Conservation (phyloP, 1,140 invertebrate genomes). For the Scaptomyza hsui region DNA sequence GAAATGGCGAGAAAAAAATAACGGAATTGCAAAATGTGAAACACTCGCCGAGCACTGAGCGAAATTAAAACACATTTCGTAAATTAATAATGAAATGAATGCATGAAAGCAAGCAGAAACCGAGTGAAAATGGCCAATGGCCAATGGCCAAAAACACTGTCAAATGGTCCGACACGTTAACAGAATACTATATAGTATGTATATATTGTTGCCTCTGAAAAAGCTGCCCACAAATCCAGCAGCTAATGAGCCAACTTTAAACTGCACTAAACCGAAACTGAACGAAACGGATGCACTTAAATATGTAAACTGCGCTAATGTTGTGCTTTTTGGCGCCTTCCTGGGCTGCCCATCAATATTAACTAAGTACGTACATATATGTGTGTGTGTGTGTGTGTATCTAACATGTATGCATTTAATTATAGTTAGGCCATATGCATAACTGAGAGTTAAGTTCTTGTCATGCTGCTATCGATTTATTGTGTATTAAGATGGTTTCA, state of each 20-base stretch:
- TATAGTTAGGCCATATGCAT: no score
- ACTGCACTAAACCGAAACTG: background rate
- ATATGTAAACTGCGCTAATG: background rate
- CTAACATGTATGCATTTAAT: no score
- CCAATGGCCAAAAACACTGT: background rate
- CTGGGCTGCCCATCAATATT: no score
- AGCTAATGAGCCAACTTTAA: background rate
- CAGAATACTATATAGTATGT: no score
- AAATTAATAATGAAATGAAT: slow-evolving; percentile 65
- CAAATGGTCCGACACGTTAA: background rate
- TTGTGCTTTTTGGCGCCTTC: no score
- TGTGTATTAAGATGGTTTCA: no score
- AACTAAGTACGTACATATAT: background rate
- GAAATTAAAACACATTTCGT: slow-evolving; percentile 46
- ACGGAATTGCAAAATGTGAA: slow-evolving; percentile 11
- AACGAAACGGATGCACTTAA: background rate
- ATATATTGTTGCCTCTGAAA: no score
- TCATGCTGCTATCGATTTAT: no score
- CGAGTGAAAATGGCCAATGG: background rate
- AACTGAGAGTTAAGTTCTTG: no score
- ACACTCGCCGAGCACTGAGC: slow-evolving; percentile 13
- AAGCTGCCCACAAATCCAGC: background rate
- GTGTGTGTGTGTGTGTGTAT: background rate
- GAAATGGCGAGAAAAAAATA: slow-evolving; percentile 21
- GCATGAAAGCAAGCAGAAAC: slow-evolving; percentile 7